Base-by-base conservation (phyloP, 2,888 invertebrate genomes). In the Capitulum mitella region DNA sequence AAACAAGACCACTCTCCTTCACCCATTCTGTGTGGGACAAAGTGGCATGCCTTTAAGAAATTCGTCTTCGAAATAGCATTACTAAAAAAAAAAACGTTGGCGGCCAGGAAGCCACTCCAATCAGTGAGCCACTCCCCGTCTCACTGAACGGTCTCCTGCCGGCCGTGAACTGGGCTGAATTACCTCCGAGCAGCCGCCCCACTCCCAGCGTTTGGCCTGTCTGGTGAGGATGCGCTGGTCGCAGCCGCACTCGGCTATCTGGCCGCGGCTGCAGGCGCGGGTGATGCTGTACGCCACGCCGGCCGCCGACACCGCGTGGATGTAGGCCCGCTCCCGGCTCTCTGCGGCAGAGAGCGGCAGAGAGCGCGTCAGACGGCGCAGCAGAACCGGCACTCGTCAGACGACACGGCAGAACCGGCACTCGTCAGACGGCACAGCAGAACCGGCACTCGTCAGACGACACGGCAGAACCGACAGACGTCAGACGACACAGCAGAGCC, bases 181-280 rank as follows among this genome's bases (percentile, higher is more conserved):
- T n/a, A n/a, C 92, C 89, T 95, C 95, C 58, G 95, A 95, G 86
- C 96, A 96, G 0, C 95, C 95, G 80, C 95, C 95, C 96, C 96
- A 96, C 86, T 95, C 93, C 83, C 86, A 87, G 77, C 80, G 32
- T 32, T 34, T 32, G 34, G 64, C 83, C 3, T 16, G 34, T 5
- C 64, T 2, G 3, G 32, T 64, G 3, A 92, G 88, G n/a, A 93
- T 91, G 78, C 91, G 89, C 81, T 91, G 91, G 85, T 95, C 95
- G 85, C 95, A 96, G 61, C 93, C 92, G 86, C 96, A 96, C 84
- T 94, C 94, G 83, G 92, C 91, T 78, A 96, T 89, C 84, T 94
- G 93, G 16, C 94, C 94, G 82, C 92, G 90, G 79, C 93, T 92
- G 86, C 95, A 96, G 0, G 95, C 93, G 81, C 93, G 89, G 2